Percentiles rank a stretch among this genome's conserved stretches.
These are phyloP conservation scores for Halcyon leucocephala DNA, from an alignment of 2,797 vertebrate genomes.

Conservation along the genomic window DNA sequence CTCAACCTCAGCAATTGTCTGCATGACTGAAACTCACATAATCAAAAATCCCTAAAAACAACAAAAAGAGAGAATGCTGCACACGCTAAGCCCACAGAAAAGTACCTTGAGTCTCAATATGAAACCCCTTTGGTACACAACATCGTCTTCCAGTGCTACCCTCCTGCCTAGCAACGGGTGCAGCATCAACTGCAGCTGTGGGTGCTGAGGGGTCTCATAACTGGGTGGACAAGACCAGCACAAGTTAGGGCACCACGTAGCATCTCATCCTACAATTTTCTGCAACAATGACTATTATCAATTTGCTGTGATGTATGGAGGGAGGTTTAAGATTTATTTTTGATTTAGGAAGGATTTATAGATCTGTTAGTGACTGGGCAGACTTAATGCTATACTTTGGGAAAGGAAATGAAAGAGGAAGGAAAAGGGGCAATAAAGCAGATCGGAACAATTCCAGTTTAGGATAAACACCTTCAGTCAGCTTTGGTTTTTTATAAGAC, in stretches of 20 bases:
- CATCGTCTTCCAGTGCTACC: neutral
- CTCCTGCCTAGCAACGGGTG: neutral
- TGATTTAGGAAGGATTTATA: neutral
- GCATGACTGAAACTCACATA: neutral
- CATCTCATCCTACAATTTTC: neutral
- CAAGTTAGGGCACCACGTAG: neutral
- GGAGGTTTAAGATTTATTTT: neutral
- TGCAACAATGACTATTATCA: neutral
- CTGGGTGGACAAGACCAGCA: neutral
- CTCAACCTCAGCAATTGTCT: accelerated
- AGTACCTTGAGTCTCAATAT: neutral
- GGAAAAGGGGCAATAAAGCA: neutral
- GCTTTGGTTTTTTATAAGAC: neutral
- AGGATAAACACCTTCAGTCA: neutral
- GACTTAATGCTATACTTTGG: neutral
- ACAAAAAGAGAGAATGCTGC: neutral
- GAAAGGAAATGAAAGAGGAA: slow-evolving; percentile 35
- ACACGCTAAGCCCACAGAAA: neutral
- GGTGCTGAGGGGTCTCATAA: neutral
- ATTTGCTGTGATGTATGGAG: neutral
- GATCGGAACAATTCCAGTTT: neutral
- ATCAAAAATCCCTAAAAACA: neutral
- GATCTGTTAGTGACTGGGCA: neutral
- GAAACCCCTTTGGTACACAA: neutral
- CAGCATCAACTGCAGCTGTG: accelerated